Percentiles rank a stretch among this genome's conserved stretches.
Conservation (phyloP, 2,113 vertebrate species). For the Drymodes brunneopygia region DNA sequence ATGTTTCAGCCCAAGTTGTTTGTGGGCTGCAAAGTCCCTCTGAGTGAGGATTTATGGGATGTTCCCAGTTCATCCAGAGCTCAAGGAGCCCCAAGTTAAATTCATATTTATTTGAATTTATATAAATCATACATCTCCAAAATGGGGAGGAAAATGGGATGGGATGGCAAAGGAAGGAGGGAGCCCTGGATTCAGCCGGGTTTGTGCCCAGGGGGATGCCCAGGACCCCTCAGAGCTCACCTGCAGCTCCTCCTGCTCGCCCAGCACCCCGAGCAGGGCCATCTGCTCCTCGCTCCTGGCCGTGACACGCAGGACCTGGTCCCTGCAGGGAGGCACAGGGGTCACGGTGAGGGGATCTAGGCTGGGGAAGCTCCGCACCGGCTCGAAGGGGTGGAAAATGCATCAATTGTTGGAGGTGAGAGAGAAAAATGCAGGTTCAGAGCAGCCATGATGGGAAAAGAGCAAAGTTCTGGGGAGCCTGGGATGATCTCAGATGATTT, state of each 20-base stretch:
- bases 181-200: neutral
- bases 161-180: neutral
- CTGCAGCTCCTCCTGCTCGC: slow-evolving; percentile 66
- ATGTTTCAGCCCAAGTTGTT: neutral
- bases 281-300: slow-evolving; percentile 74
- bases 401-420: accelerated
- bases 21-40: neutral
- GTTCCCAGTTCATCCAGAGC: accelerated
- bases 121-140: accelerated
- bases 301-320: slow-evolving; percentile 86
- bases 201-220: accelerated
- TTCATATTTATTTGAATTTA: neutral
- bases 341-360: too few relatives aligned
- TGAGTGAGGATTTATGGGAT: neutral
- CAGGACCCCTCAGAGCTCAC: slow-evolving; percentile 46
- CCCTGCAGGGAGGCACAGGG: slow-evolving; percentile 68
- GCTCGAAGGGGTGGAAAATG: accelerated
- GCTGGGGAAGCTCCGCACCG: accelerated
- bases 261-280: slow-evolving; percentile 71
- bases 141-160: accelerated
- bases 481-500: neutral
- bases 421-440: neutral
- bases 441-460: accelerated
- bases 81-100: neutral
- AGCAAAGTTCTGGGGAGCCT: neutral